Base-by-base conservation (phyloP, 2,797 vertebrate species). In the Aulostomus chinensis region DNA sequence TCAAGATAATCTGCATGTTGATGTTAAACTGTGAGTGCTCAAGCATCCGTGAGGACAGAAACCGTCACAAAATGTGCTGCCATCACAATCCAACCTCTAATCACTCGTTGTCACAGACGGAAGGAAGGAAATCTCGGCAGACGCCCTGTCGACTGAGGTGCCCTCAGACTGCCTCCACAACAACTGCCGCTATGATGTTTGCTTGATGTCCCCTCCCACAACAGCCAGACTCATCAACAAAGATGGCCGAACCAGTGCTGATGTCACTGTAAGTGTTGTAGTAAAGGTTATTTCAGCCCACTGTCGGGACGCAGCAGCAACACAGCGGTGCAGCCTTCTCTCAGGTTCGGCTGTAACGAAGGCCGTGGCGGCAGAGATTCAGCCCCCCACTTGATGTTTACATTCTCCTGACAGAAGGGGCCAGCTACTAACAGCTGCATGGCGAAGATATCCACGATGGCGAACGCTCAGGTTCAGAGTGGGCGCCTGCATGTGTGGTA, bases 391-490 rank as follows among this genome's bases (percentile, higher is more conserved):
- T 38, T 13, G 12, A 45, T 78, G 70, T 83, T 86, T 80, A 86
- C 81, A 78, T 73, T 85, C 53, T 76, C 55, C 58, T 68, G 73
- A 68, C 64, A 11, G 33, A 35, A 9, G 8, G 31, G 12, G 9
- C 32, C 45, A 76, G 75, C 67, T 48, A 75, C 49, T 78, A 66
- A 30, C 69, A 84, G 76, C 73, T 80, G 78, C 25, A 52, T 37
- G n/a, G n/a, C n/a, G n/a, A n/a, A n/a, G n/a, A n/a, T n/a, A n/a
- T n/a, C n/a, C 43, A 50, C 68, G 57, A 63, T 49, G 52, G 48
- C 28, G 32, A 64, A 45, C 42, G 45, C 64, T 56, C 31, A 13
- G 31, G 14, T 62, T 58, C 11, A 15, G 43, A 59, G 11, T 18
- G 22, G 32, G 50, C 26, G 14, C 37, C 63, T 58, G 37, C 5